Base-by-base conservation (phyloP, 2,888 invertebrate genomes). In the Melanophora roralis region DNA sequence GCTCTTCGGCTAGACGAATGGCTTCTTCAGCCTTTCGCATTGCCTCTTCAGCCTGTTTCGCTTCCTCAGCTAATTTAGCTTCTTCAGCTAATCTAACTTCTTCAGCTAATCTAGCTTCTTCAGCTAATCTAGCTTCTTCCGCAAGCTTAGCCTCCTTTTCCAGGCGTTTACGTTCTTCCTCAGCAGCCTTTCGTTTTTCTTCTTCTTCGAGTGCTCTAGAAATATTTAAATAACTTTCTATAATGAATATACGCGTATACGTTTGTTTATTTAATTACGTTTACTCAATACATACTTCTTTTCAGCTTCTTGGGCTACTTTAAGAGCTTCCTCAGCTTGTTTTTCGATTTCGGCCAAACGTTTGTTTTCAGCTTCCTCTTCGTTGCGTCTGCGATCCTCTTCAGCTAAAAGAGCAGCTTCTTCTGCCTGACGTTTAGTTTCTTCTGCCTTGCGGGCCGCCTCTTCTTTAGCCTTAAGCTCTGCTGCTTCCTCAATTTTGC, bases 401-500 rank as follows among this genome's bases (percentile, higher is more conserved):
- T 91, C 91, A 1, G 91, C 91, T 27, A 90, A 77, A 23, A 86
- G 84, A 34, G 57, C 43, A 0, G 89, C 90, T 83, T 91, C 91
- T 83, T 91, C 91, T 0, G 90, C 91, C 19, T 64, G 21, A n/a
- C 45, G 36, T 0, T 43, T 89, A 0, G 91, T 91, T 84, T 85
- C 87, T 60, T 88, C 87, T 2, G 86, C 87, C 19, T 77, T 77
- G 43, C 84, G 83, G 14, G 86, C 85, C 53, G 86, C 85, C 74
- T 85, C 85, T 64, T 86, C 85, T 77, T 86, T 86, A 9, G 84
- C 84, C 57, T 88, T 89, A 14, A 81, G 79, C 81, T 89, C 90
- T 34, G 91, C 90, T 45, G 90, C 91, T 14, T 91, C 92, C 14
- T 91, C 92, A 83, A 92, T 92, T 71, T 91, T 91, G 82, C 89